Percentiles rank a stretch among this genome's conserved stretches.
Evolutionary conservation across 2,113 vertebrate species (phyloP).

Genomic region (Odontesthes bonariensis): DNA sequence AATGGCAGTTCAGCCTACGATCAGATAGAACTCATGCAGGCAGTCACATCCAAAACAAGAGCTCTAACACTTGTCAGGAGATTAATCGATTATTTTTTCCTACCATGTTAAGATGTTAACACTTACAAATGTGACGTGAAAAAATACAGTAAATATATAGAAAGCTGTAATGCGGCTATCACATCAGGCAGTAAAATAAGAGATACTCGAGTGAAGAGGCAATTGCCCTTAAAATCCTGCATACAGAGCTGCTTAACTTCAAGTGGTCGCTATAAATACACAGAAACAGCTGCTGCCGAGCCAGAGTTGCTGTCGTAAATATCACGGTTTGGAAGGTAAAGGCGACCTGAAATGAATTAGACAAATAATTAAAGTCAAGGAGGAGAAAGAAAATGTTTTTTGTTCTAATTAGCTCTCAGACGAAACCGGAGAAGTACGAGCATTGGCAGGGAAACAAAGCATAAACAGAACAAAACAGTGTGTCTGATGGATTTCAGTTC

Average conservation of each 20-base stretch:
- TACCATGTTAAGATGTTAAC: background rate
- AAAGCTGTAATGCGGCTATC: constrained; percentile 7
- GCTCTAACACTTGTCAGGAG: constrained; percentile 5
- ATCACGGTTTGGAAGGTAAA: constrained; percentile 38
- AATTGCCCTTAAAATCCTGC: constrained; percentile 47
- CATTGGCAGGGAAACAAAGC: constrained; percentile 8
- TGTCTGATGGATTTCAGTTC: constrained; percentile 27
- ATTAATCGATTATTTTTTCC: constrained; percentile 14
- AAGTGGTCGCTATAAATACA: constrained; percentile 45
- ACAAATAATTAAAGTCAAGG: constrained; percentile 47
- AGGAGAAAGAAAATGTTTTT: constrained; percentile 11
- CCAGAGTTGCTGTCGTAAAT: constrained; percentile 23
- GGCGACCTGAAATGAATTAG: constrained; percentile 52
- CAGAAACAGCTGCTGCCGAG: constrained; percentile 40
- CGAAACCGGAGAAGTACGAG: constrained; percentile 17
- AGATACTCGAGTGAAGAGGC: constrained; percentile 48
- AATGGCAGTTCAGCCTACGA: constrained; percentile 34
- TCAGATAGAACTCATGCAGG: constrained; percentile 36
- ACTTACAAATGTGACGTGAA: constrained; percentile 5
- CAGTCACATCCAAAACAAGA: constrained; percentile 27
- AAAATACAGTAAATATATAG: background rate
- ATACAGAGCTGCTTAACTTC: constrained; percentile 41
- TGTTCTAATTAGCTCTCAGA: constrained; percentile 22
- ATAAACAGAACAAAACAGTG: constrained; percentile 19
- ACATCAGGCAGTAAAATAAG: constrained; percentile 44